Base-by-base conservation (phyloP, 2,888 invertebrate species). In the Sialis lutaria region DNA sequence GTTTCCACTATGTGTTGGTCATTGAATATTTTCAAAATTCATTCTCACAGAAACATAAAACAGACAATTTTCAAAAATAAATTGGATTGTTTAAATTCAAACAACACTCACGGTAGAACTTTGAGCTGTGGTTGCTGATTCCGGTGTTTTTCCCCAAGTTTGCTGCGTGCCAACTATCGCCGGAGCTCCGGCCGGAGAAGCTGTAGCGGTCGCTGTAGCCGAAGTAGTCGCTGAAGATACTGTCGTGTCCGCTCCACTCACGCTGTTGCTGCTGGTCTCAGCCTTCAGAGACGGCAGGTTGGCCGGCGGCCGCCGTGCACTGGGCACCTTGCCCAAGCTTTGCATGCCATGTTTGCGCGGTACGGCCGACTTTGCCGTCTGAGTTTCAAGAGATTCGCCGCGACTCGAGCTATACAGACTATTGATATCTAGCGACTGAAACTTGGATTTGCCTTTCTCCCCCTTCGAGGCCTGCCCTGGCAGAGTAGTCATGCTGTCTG, bases 291-390 rank as follows among this genome's bases (percentile, higher is more conserved):
- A 97, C 67, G 97, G 97, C 72, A 97, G 76, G 77, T 96, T 93
- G 67, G 91, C 93, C 69, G 97, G 96, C 74, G 96, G 92, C 69
- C 97, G 86, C 74, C 97, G 86, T 67, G 91, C 90, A 72, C 87
- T 88, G 69, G 89, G 90, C 73, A 96, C 90, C 82, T 96, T 97
- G 73, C 97, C 97, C 83, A 98, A 83, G 75, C 86, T 87, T 86
- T 97, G 97, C 86, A 97, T 90, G 79, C 96, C 96, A 93, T 96
- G 93, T 82, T 95, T 95, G 72, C 89, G 89, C 67, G 84, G 83
- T 72, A 85, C 79, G 73, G 84, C 82, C 71, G 79, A 86, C 72
- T 88, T 89, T 62, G 84, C 84, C 67, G 83, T 83, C 63, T 84
- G 83, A 64, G 86, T 84, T 71, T 90, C 89, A 61, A 79, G 82